Evolutionary conservation across 2,113 vertebrate species (phyloP).

Genomic region (Caranx ignobilis): DNA sequence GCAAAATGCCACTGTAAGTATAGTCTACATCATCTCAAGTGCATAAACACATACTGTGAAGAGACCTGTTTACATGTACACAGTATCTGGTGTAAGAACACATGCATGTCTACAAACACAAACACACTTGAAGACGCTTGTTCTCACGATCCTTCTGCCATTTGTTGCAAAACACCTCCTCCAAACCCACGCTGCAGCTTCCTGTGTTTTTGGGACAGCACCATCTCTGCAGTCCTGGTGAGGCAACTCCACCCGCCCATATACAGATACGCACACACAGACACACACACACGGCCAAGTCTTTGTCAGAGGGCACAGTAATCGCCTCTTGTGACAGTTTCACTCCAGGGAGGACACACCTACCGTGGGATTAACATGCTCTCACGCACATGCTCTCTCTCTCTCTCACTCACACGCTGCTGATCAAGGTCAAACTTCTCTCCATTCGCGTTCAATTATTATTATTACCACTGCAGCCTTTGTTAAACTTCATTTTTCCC

Average conservation of each 20-base stretch:
- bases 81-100: neutral
- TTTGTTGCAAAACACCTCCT: constrained; percentile 50
- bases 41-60: neutral
- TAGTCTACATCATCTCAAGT: neutral
- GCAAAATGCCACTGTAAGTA: neutral
- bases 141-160: constrained; percentile 71
- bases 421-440: neutral
- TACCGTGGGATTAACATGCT: neutral
- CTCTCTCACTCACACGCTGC: constrained; percentile 4
- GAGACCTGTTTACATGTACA: constrained; percentile 10
- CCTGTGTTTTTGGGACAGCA: constrained; percentile 68
- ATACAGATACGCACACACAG: neutral
- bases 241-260: constrained; percentile 45
- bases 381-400: neutral
- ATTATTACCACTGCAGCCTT: neutral
- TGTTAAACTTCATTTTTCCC: neutral
- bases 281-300: neutral
- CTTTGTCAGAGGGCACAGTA: constrained; percentile 27
- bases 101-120: constrained; percentile 15
- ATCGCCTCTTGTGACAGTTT: constrained; percentile 33
- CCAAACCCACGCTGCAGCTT: constrained; percentile 64
- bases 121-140: constrained; percentile 44
- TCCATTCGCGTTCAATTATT: neutral
- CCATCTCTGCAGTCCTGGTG: constrained; percentile 47
- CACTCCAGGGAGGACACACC: constrained; percentile 37